Conservation (phyloP, 2,113 vertebrate species). For the Phaethon lepturus region DNA sequence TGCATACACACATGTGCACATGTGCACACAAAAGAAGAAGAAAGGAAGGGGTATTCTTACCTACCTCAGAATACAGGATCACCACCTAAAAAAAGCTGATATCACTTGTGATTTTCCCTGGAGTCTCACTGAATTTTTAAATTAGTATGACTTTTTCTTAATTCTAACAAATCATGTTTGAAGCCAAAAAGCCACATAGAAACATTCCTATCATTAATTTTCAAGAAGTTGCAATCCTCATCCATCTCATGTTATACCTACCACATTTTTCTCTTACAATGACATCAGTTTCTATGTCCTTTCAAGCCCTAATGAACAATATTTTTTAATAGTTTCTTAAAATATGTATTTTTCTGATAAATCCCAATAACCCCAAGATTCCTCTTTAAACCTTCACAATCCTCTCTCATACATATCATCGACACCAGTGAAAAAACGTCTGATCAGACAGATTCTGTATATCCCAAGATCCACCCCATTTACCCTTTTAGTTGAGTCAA, state of each 20-base stretch:
- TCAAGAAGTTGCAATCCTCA: not conserved
- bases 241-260: not conserved
- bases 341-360: not conserved
- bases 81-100: not conserved
- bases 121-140: not conserved
- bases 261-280: not conserved
- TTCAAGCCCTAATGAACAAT: not conserved
- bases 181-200: not conserved
- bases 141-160: not conserved
- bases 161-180: not conserved
- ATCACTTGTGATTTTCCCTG: not conserved
- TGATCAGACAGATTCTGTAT: not conserved
- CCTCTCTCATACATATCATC: not conserved
- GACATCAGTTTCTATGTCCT: not conserved
- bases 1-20: not conserved
- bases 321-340: not conserved
- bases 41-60: not conserved
- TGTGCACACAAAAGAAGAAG: not conserved
- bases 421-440: not conserved
- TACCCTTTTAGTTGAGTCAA: not conserved
- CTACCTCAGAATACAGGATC: not conserved
- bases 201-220: not conserved
- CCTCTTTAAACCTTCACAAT: not conserved
- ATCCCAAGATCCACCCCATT: not conserved
- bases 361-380: not conserved